Conservation (phyloP, 2,888 invertebrate species). For the Nephrotoma guestfalica region DNA sequence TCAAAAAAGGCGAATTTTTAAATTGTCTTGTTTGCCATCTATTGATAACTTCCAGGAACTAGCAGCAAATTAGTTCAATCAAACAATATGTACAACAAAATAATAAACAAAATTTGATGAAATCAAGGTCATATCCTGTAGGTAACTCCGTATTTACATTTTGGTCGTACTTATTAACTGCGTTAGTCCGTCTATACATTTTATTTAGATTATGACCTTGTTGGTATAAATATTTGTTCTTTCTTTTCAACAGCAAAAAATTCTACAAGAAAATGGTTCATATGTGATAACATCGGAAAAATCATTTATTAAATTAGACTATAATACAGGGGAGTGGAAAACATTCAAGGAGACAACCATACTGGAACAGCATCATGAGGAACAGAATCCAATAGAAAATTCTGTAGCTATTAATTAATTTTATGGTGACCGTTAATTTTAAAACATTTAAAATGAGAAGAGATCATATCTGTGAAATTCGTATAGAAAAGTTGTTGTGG, state of each 20-base stretch:
- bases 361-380: constrained; percentile 36
- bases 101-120: too few species aligned
- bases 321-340: constrained; percentile 96
- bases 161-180: too few species aligned
- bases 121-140: too few species aligned
- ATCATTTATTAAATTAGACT: constrained; percentile 97
- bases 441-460: not conserved
- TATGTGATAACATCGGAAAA: constrained; percentile 46
- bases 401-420: constrained; percentile 20
- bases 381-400: constrained; percentile 17
- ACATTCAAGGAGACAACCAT: constrained; percentile 79
- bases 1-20: too few species aligned
- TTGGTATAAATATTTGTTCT: not conserved
- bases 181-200: too few species aligned
- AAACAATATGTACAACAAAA: too few species aligned
- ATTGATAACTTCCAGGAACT: too few species aligned
- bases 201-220: too few species aligned
- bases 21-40: too few species aligned
- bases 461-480: not conserved
- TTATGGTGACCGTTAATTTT: not conserved
- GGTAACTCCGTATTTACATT: too few species aligned
- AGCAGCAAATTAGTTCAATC: too few species aligned
- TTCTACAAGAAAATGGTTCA: constrained; percentile 72
- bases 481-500: not conserved
- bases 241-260: constrained; percentile 46